Evolutionary conservation across 2,888 invertebrate species (phyloP).

Genomic region (Callinectes sapidus): DNA sequence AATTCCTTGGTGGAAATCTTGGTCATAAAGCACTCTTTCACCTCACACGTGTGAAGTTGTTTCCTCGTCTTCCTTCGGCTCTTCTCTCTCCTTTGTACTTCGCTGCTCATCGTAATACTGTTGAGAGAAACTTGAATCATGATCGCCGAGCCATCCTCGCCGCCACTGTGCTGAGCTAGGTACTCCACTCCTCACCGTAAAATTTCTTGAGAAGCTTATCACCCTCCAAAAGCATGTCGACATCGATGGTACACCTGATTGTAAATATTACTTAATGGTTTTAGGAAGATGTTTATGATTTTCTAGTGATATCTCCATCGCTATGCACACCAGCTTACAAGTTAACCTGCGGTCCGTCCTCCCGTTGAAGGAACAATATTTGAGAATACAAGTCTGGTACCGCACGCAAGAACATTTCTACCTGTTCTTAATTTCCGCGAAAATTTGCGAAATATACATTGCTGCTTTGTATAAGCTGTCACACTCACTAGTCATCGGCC

Average conservation of each 20-base stretch:
- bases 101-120: not conserved
- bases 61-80: not conserved
- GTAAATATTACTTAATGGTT: not conserved
- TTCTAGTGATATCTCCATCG: not conserved
- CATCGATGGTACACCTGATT: not conserved
- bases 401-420: not conserved
- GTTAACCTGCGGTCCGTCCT: not conserved
- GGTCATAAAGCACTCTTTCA: not conserved
- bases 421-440: not conserved
- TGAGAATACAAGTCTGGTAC: not conserved
- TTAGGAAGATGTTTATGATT: not conserved
- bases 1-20: not conserved
- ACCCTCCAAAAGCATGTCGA: not conserved
- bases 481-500: not conserved
- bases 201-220: not conserved
- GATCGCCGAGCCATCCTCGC: not conserved
- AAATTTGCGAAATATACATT: conserved; percentile 16
- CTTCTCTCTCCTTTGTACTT: not conserved
- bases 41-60: not conserved
- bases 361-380: not conserved
- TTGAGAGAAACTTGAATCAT: not conserved
- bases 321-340: not conserved
- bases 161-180: not conserved
- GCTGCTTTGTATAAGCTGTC: not conserved
- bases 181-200: not conserved